A percentile compares a stretch with the other conserved stretches of the same genome.
These are phyloP conservation scores for Trematomus loennbergii DNA, from an alignment of 2,113 vertebrate species.

Conservation along the genomic window DNA sequence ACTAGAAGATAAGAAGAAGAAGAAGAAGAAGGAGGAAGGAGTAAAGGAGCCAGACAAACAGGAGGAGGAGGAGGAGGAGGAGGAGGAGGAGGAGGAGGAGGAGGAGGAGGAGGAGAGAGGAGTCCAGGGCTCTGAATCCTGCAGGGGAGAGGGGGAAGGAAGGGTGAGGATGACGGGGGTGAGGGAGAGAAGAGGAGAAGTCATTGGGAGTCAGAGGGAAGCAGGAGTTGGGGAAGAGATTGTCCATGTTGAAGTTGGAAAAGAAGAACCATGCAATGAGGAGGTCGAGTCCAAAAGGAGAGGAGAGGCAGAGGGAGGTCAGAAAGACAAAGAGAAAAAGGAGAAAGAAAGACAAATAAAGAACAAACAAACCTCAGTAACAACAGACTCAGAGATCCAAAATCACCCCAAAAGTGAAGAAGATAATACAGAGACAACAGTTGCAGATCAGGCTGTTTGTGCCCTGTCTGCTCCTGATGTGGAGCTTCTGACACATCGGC, in stretches of 20 bases:
- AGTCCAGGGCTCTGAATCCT: constrained; percentile 66
- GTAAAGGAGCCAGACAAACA: constrained; percentile 28
- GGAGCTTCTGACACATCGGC: constrained; percentile 62
- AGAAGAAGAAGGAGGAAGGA: constrained; percentile 24
- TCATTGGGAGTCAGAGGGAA: constrained; percentile 73
- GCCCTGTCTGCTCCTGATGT: constrained; percentile 40
- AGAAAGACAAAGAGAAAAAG: constrained; percentile 63
- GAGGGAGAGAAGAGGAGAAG: constrained; percentile 59
- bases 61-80: constrained; percentile 26
- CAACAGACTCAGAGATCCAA: constrained; percentile 25
- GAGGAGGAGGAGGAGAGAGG: constrained; percentile 60
- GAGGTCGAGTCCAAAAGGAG: constrained; percentile 60
- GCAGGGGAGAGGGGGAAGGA: constrained; percentile 79
- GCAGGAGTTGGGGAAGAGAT: constrained; percentile 83
- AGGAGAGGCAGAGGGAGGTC: constrained; percentile 83
- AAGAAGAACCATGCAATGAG: constrained; percentile 46
- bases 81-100: constrained; percentile 38
- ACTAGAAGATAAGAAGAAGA: constrained; percentile 40
- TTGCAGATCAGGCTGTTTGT: constrained; percentile 13
- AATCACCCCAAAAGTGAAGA: constrained; percentile 10
- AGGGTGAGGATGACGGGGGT: constrained; percentile 59
- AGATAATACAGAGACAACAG: constrained; percentile 20
- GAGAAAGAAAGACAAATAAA: constrained; percentile 48
- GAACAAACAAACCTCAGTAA: constrained; percentile 31
- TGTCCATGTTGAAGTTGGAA: constrained; percentile 55